Evolutionary conservation across 2,113 vertebrate genomes (phyloP).

Genomic region (Tupaia chinensis): DNA sequence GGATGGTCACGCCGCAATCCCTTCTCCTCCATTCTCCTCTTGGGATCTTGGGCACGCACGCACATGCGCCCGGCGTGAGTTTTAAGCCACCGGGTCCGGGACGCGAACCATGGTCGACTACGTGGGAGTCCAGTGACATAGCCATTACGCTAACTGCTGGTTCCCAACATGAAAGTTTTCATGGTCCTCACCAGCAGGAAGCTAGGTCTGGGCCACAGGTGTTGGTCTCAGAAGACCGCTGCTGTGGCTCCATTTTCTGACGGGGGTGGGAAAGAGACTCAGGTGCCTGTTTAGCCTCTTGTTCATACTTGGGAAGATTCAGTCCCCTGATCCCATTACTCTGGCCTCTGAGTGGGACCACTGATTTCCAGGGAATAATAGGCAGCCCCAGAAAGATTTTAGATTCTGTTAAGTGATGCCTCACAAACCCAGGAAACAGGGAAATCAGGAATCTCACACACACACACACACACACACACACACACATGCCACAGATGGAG

Average conservation of each 20-base stretch:
- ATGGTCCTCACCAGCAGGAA: not conserved
- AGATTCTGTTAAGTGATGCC: not conserved
- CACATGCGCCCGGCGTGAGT: too few species aligned
- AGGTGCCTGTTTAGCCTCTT: not conserved
- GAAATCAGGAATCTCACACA: not conserved
- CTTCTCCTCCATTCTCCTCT: too few species aligned
- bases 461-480: too few species aligned
- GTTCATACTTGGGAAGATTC: not conserved
- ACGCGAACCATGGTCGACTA: too few species aligned
- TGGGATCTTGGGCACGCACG: too few species aligned
- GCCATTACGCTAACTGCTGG: too few species aligned
- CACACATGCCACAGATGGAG: not conserved
- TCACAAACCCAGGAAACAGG: not conserved
- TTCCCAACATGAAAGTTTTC: not conserved
- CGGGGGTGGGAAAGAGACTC: not conserved
- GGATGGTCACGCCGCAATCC: too few species aligned
- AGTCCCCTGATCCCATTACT: not conserved
- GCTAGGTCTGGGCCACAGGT: not conserved
- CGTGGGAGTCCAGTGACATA: too few species aligned
- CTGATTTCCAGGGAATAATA: not conserved
- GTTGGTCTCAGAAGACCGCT: too few species aligned
- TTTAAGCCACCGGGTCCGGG: too few species aligned
- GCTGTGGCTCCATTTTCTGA: rapidly evolving
- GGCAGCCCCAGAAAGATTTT: not conserved
- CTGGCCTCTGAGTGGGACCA: not conserved